Percentiles rank a stretch among this genome's conserved stretches.
phyloP scores from a whole-genome alignment of 1,140 invertebrate species.

The Heliothis virescens region DNA sequence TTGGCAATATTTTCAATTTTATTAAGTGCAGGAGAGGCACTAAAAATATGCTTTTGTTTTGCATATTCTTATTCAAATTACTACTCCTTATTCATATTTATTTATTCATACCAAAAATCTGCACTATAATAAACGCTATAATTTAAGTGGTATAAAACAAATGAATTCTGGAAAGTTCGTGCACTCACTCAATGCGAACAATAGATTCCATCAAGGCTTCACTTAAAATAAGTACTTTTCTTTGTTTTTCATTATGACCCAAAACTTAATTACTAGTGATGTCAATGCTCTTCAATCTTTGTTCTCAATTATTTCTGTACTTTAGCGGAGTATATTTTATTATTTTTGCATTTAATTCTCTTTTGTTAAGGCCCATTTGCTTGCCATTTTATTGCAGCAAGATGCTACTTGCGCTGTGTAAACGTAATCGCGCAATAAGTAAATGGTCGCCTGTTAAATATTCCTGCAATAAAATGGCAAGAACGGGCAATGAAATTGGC shows the following conservation, averaged over 20 bases:
- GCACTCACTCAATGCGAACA: constrained; percentile 9
- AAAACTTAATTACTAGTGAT: constrained; percentile 14
- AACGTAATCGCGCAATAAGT: no score
- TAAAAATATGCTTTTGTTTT: no score
- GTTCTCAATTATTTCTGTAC: background rate
- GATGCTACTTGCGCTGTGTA: no score
- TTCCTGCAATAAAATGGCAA: no score
- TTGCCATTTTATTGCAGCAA: no score
- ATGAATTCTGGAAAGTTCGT: background rate
- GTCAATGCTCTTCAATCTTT: background rate
- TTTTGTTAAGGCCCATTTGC: no score
- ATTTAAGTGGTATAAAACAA: background rate
- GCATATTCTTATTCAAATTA: no score
- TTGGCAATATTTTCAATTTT: no score
- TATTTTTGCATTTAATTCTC: background rate
- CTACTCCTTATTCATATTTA: background rate
- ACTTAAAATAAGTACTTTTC: constrained; percentile 12
- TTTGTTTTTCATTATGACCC: constrained; percentile 7
- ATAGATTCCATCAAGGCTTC: background rate
- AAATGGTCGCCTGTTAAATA: no score
- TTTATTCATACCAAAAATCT: background rate
- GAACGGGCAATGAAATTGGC: no score
- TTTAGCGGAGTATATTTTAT: background rate
- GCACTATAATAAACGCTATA: background rate
- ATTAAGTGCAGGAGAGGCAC: no score